A percentile compares a stretch with the other conserved stretches of the same genome.
phyloP scores from a whole-genome alignment of 2,888 invertebrate species.

The Odontocolon sp. region DNA sequence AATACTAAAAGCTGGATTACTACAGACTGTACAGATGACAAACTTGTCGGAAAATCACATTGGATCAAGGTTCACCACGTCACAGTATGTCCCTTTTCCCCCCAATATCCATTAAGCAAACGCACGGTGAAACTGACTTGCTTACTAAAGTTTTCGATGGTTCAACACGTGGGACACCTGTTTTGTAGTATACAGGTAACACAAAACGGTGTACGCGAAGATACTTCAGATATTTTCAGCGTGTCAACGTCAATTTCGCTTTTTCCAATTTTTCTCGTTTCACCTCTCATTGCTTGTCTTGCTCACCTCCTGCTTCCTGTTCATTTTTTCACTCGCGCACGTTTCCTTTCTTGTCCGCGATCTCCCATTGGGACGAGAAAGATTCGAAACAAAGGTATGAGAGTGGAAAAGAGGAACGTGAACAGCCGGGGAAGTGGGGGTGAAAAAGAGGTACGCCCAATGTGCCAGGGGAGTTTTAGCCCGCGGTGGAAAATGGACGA shows the following conservation, averaged over 20 bases:
- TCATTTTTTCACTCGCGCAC: neutral
- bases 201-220: neutral
- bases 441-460: no score
- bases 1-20: no score
- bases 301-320: neutral
- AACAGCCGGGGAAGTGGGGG: neutral
- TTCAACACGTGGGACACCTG: no score
- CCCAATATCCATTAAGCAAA: no score
- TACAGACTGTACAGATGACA: no score
- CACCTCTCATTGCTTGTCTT: neutral
- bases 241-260: neutral
- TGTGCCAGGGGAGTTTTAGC: constrained; percentile 28
- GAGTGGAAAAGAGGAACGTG: constrained; percentile 1
- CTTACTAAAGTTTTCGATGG: no score
- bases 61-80: no score
- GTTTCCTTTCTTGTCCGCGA: neutral
- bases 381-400: constrained; percentile 1
- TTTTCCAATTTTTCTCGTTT: constrained; percentile 5
- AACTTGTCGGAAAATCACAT: no score
- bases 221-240: neutral
- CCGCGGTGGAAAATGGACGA: neutral
- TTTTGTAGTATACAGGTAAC: no score
- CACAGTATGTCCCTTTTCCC: no score
- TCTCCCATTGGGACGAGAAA: constrained; percentile 4
- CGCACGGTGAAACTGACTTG: no score